Conservation (phyloP, 2,797 vertebrate genomes). For the Enteromius fasciolatus region DNA sequence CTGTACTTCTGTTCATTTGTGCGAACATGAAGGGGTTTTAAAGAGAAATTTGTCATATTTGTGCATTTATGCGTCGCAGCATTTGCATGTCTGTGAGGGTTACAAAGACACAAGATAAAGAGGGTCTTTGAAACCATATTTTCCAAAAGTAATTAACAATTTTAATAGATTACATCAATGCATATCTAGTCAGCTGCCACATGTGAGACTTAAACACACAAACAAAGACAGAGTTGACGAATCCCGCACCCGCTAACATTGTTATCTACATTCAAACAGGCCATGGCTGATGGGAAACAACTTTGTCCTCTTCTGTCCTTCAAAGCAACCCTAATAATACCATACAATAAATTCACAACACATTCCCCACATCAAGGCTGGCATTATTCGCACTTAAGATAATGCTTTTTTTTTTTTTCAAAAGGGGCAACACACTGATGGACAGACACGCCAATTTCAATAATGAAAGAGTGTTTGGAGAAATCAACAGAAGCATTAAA, state of each 20-base stretch:
- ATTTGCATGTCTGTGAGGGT: not conserved
- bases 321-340: conserved; percentile 42
- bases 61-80: not conserved
- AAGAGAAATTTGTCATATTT: not conserved
- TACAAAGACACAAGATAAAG: not conserved
- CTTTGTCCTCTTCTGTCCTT: conserved; percentile 29
- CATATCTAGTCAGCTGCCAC: conserved; percentile 26
- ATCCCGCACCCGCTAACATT: not conserved
- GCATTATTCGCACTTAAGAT: conserved; percentile 57
- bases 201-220: conserved; percentile 20
- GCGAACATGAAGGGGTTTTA: not conserved
- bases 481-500: conserved; percentile 56
- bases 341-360: conserved; percentile 37
- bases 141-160: conserved; percentile 30
- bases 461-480: conserved; percentile 72
- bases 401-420: conserved; percentile 53
- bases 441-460: conserved; percentile 72
- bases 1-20: not conserved
- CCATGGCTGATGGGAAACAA: conserved; percentile 41
- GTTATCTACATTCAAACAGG: conserved; percentile 54
- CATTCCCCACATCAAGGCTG: conserved; percentile 61
- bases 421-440: conserved; percentile 63
- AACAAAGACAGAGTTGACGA: conserved; percentile 26
- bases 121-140: conserved; percentile 9
- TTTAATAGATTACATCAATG: conserved; percentile 40